A percentile compares a stretch with the other conserved stretches of the same genome.
Evolutionary conservation across 2,888 invertebrate species (phyloP).

Genomic region (Hedychridium roseum): DNA sequence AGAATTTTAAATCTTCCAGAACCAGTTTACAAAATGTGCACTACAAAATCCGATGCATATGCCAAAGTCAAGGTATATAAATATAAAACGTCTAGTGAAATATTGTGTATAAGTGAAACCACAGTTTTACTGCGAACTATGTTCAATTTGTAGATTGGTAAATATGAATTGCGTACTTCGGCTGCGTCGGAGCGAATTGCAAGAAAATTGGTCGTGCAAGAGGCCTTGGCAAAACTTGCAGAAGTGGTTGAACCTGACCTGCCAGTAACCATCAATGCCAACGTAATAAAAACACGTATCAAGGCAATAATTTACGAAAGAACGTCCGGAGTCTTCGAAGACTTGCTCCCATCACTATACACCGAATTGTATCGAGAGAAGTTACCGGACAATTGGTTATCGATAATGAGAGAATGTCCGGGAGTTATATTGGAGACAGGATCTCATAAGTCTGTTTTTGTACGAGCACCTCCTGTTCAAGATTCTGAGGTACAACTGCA

Average conservation of each 20-base stretch:
- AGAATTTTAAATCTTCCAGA: conserved; percentile 19
- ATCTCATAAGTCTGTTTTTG: conserved; percentile 66
- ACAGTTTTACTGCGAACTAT: no score
- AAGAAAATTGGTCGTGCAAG: no score
- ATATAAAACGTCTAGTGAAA: no score
- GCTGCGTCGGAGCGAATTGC: no score
- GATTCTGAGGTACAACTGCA: background rate
- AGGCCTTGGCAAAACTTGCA: no score
- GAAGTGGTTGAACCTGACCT: conserved; percentile 2
- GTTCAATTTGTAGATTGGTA: no score
- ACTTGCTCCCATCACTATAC: conserved; percentile 65
- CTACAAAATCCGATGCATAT: conserved; percentile 22
- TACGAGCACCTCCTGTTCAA: no score
- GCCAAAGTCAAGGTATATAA: conserved; percentile 36
- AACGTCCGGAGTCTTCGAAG: conserved; percentile 65
- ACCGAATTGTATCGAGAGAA: conserved; percentile 72
- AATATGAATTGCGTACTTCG: no score
- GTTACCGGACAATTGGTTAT: conserved; percentile 76
- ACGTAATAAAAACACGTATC: conserved; percentile 55
- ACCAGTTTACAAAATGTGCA: conserved; percentile 32
- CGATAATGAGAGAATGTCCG: conserved; percentile 69
- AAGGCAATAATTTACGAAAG: conserved; percentile 63
- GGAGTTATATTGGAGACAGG: conserved; percentile 68
- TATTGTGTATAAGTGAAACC: no score
- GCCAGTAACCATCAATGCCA: conserved; percentile 35